Evolutionary conservation across 2,113 vertebrate species (phyloP).

Genomic region (Urocolius indicus): DNA sequence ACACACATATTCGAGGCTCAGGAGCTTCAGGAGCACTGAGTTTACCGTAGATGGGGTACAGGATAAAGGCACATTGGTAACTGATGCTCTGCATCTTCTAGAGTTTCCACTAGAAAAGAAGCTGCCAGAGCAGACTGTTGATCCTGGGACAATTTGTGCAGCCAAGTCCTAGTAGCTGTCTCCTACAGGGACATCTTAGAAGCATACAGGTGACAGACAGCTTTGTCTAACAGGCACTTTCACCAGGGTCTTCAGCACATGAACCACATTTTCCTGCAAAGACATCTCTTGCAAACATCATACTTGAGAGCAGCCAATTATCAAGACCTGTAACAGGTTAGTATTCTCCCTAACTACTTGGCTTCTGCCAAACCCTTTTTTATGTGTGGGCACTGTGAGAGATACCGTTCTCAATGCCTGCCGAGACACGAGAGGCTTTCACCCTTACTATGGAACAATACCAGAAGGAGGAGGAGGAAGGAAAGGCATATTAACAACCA

Average conservation of each 20-base stretch:
- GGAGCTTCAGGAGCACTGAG: neutral
- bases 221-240: too few species aligned
- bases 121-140: neutral
- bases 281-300: neutral
- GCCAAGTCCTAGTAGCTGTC: neutral
- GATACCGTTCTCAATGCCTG: neutral
- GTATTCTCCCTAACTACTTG: too few species aligned
- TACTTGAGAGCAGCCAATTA: neutral
- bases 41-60: neutral
- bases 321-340: neutral
- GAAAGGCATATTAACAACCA: neutral
- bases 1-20: too few species aligned
- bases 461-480: neutral
- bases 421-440: neutral
- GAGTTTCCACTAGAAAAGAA: neutral
- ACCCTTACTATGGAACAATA: neutral
- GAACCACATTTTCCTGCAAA: neutral
- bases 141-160: neutral
- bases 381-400: neutral
- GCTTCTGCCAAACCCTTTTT: neutral
- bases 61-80: neutral
- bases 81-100: neutral
- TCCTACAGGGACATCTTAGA: neutral
- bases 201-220: neutral
- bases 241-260: rapidly evolving